phyloP scores from a whole-genome alignment of 2,888 invertebrate genomes.

The Scelioninae gen. 1 region DNA sequence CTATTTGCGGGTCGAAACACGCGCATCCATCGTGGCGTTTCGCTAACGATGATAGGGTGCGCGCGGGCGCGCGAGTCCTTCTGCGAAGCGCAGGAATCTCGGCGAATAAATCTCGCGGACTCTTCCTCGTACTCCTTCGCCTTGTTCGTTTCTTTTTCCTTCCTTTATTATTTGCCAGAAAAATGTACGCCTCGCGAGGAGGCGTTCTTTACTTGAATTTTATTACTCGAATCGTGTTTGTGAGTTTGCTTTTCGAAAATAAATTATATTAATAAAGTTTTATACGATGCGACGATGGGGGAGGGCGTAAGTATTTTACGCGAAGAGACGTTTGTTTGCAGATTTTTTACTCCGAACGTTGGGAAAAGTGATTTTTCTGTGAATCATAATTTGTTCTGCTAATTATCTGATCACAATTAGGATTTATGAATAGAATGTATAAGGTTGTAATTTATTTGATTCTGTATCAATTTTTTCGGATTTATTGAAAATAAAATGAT shows the following conservation, averaged over 20 bases:
- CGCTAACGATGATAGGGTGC: slow-evolving; percentile 25
- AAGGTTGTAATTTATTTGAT: slow-evolving; percentile 1
- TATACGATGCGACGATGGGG: slow-evolving; percentile 13
- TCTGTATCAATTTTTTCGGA: too few relatives aligned
- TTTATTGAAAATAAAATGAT: too few relatives aligned
- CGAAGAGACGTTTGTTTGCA: not conserved
- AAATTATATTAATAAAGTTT: slow-evolving; percentile 57
- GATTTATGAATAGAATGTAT: slow-evolving; percentile 19
- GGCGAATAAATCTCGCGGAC: slow-evolving; percentile 56
- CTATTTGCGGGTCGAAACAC: slow-evolving; percentile 40
- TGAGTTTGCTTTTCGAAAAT: slow-evolving; percentile 54
- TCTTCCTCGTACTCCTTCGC: too few relatives aligned
- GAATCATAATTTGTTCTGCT: slow-evolving; percentile 11
- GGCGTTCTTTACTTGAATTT: slow-evolving; percentile 60
- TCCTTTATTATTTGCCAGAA: slow-evolving; percentile 46
- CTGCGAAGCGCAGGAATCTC: slow-evolving; percentile 50
- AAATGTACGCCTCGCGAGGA: slow-evolving; percentile 39
- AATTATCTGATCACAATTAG: slow-evolving; percentile 33
- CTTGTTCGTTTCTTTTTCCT: slow-evolving; percentile 46
- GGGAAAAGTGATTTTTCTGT: slow-evolving; percentile 2
- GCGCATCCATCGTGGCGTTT: slow-evolving; percentile 43
- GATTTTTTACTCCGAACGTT: not conserved
- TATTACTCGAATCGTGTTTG: slow-evolving; percentile 50
- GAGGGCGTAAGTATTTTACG: slow-evolving; percentile 27
- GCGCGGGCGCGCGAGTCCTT: slow-evolving; percentile 30